Conservation (phyloP, 2,797 vertebrate genomes). For the Microctenopoma steveboyesi region DNA sequence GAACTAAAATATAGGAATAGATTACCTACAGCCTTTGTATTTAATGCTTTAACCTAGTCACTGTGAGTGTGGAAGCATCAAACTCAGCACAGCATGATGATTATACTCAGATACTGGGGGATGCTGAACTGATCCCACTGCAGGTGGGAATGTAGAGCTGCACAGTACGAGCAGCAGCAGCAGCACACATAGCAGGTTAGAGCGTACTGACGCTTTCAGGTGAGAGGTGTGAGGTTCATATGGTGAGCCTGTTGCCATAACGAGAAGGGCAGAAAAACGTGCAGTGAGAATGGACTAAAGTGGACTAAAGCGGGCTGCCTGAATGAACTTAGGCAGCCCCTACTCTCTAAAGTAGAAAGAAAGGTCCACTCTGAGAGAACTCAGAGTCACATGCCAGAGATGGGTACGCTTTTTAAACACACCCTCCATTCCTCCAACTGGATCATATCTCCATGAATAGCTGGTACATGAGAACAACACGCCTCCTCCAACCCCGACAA, state of each 20-base stretch:
- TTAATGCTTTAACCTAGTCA: neutral
- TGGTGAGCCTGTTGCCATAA: neutral
- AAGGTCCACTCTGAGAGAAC: too few relatives aligned
- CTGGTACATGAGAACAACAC: too few relatives aligned
- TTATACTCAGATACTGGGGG: neutral
- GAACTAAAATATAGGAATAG: neutral
- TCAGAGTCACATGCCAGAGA: too few relatives aligned
- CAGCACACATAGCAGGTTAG: neutral
- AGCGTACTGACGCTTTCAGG: neutral
- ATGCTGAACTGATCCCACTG: neutral
- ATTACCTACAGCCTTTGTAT: neutral
- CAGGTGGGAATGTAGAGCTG: neutral
- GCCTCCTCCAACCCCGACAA: too few relatives aligned
- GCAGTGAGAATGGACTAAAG: too few relatives aligned
- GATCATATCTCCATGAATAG: too few relatives aligned
- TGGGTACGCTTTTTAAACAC: too few relatives aligned
- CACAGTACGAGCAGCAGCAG: neutral
- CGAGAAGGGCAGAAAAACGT: neutral
- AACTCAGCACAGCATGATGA: conserved; percentile 9
- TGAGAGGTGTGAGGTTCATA: neutral
- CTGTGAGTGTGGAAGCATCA: neutral
- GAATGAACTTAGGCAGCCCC: too few relatives aligned
- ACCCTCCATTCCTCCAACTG: too few relatives aligned
- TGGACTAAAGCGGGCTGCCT: too few relatives aligned
- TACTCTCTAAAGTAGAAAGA: too few relatives aligned